phyloP scores from a whole-genome alignment of 2,113 vertebrate genomes.

The Oryzias javanicus region DNA sequence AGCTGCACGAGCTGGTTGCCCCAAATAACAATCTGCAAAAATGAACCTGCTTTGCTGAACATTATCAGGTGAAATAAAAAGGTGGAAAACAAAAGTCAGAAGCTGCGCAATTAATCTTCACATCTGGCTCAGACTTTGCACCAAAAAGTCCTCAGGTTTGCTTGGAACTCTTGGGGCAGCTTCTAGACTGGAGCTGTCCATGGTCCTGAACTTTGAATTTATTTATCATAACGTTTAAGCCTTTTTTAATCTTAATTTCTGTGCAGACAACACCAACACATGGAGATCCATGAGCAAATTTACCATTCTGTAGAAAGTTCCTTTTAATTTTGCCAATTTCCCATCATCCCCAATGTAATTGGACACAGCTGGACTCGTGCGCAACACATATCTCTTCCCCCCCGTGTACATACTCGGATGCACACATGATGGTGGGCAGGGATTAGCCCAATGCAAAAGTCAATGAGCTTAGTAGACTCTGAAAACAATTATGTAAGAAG shows the following conservation, averaged over 20 bases:
- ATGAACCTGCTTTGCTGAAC: no score
- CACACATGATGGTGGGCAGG: constrained; percentile 43
- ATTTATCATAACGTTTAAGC: no score
- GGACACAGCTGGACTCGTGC: constrained; percentile 4
- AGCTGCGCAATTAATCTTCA: constrained; percentile 45
- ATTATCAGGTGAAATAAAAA: no score
- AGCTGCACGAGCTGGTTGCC: neutral
- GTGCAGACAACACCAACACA: no score
- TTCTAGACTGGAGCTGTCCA: constrained; percentile 59
- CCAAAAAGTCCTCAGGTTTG: constrained; percentile 17
- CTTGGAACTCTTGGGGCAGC: neutral
- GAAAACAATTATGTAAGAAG: constrained; percentile 61
- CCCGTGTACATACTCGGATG: constrained; percentile 39
- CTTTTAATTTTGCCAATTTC: neutral
- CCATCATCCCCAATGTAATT: neutral
- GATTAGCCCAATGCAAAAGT: constrained; percentile 56
- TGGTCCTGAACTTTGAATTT: constrained; percentile 65
- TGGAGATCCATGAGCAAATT: no score
- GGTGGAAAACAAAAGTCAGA: constrained; percentile 28
- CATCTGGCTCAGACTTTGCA: constrained; percentile 28
- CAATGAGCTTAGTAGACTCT: constrained; percentile 55
- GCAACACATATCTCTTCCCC: constrained; percentile 17
- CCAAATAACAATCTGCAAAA: neutral
- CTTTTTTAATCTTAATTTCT: no score
- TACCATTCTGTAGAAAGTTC: no score